These are phyloP conservation scores for Elymnias hypermnestra DNA, from an alignment of 1,140 invertebrate species.

Conservation along the genomic window DNA sequence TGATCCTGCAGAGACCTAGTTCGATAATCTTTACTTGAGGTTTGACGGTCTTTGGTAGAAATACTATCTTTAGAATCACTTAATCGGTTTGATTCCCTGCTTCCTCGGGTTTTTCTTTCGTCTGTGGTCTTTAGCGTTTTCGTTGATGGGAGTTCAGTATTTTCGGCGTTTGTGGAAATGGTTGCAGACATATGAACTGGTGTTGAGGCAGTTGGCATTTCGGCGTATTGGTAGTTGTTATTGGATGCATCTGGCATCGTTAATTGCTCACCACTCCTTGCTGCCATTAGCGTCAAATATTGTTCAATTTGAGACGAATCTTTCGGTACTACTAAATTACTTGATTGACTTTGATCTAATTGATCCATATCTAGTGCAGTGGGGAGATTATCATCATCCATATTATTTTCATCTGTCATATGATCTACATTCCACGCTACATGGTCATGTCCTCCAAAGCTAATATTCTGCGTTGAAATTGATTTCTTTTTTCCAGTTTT, in stretches of 20 bases:
- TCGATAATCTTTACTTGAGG: conserved; percentile 16
- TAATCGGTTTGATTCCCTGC: conserved; percentile 10
- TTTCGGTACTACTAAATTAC: conserved; percentile 29
- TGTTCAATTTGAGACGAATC: conserved; percentile 46
- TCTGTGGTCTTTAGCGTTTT: conserved; percentile 8
- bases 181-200: conserved; percentile 18
- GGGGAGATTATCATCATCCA: conserved; percentile 32
- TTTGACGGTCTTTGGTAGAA: conserved; percentile 13
- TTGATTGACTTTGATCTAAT: conserved; percentile 36
- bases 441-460: conserved; percentile 60
- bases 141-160: conserved; percentile 3
- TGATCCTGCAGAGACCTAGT: conserved; percentile 16
- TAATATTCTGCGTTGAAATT: conserved; percentile 66
- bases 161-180: conserved; percentile 23
- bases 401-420: conserved; percentile 36
- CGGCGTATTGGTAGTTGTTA: conserved; percentile 55
- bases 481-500: conserved; percentile 61
- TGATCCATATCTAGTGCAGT: conserved; percentile 43
- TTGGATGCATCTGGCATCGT: conserved; percentile 55
- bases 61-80: too few relatives aligned
- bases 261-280: conserved; percentile 42
- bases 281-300: conserved; percentile 51
- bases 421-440: conserved; percentile 54
- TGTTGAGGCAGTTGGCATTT: conserved; percentile 42
- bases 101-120: conserved; percentile 9